Percentiles rank a stretch among this genome's conserved stretches.
Evolutionary conservation across 1,140 invertebrate species (phyloP).

Genomic region (Chironomus tepperi): DNA sequence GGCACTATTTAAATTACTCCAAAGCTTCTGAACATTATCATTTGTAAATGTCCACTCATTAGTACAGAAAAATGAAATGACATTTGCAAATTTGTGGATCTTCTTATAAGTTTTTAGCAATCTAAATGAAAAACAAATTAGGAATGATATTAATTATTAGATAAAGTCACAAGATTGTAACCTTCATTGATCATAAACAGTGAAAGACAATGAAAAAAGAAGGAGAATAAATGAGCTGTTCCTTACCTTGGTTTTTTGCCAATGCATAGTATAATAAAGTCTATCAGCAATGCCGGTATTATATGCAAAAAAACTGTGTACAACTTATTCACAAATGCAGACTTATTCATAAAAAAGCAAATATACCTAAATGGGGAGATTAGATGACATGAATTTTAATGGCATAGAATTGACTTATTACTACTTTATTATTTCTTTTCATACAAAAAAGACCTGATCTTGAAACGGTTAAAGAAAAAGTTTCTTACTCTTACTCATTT

Average conservation of each 20-base stretch:
- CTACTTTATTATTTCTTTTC: no score
- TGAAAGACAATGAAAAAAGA: slow-evolving; percentile 24
- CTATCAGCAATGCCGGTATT: slow-evolving; percentile 55
- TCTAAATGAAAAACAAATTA: slow-evolving; percentile 30
- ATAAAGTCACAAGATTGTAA: not conserved
- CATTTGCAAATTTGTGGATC: slow-evolving; percentile 58
- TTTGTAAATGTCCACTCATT: slow-evolving; percentile 60
- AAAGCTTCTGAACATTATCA: slow-evolving; percentile 48
- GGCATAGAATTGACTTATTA: not conserved
- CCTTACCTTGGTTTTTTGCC: slow-evolving; percentile 53
- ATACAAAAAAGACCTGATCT: no score
- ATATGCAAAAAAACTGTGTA: slow-evolving; percentile 48
- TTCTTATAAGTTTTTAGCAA: slow-evolving; percentile 62
- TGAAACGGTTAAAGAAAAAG: no score
- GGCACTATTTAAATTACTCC: slow-evolving; percentile 43
- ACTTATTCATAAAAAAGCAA: slow-evolving; percentile 45
- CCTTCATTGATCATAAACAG: not conserved
- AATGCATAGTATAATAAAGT: slow-evolving; percentile 47
- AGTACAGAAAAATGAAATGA: slow-evolving; percentile 61
- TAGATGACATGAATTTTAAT: slow-evolving; percentile 22
- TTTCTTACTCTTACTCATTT: no score
- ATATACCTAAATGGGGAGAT: slow-evolving; percentile 41
- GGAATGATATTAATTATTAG: no score
- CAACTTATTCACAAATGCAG: slow-evolving; percentile 44
- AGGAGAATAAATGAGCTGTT: slow-evolving; percentile 29